Evolutionary conservation across 1,140 invertebrate genomes (phyloP), one percentile per base, ranked within the genome.

Genomic region (Drosophila ironensis): DNA sequence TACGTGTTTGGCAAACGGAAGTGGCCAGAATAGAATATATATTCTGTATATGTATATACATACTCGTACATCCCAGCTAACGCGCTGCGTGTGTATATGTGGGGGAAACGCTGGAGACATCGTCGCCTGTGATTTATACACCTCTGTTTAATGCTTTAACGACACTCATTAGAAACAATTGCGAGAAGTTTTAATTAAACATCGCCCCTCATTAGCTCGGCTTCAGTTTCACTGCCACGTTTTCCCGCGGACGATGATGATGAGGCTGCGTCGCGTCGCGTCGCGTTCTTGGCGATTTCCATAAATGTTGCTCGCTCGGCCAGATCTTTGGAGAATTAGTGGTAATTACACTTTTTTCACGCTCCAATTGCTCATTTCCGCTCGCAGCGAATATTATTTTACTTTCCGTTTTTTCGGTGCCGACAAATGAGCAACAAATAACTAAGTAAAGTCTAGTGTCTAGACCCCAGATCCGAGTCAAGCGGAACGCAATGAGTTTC

Each of bases 1-100:
- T 86, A 86, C 80, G 80, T 86, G 80, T 86, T 86, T 86, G 67
- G 80, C 80, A 86, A 86, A 75, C 80, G 74, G 81, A 86, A 86
- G 75, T 86, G 81, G 80, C 80, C 81, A 80, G 57, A 56, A 73
- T 63, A 57, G 68, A 67, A 37, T 51, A 68, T 51, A 72, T 57
- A 38, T 17, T 56, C 24, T 50, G 30, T 61, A 64, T 54, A 60
- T 59, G 28, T 11, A 51, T 35, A 47, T 52, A 51, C 51, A 57
- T 20, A 50, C 37, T 45, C 40, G 53, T 53, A 54, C 53, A 72
- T 41, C 64, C 51, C 61, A 24, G 46, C 50, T n/a, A n/a, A n/a
- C n/a, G n/a, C n/a, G n/a, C n/a, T n/a, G n/a, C n/a, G n/a, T n/a
- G n/a, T n/a, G n/a, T n/a, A n/a, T n/a, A n/a, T n/a, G n/a, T n/a